A percentile compares a stretch with the other conserved stretches of the same genome.
These are phyloP conservation scores for Himantopus leucocephalus DNA, from an alignment of 2,113 vertebrate genomes.

Conservation along the genomic window DNA sequence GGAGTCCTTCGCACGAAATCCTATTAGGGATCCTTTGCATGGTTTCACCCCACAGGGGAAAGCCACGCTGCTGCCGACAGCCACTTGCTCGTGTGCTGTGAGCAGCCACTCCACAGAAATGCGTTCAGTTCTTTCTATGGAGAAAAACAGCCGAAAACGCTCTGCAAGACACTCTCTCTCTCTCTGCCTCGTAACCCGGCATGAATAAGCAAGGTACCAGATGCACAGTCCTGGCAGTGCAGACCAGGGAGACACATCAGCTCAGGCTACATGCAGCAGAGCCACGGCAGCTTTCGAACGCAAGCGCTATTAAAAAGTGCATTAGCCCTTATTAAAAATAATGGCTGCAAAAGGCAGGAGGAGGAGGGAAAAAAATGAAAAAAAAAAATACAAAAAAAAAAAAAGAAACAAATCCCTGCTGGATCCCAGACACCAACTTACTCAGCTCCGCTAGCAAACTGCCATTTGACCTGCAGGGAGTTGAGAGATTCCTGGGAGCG, in stretches of 20 bases:
- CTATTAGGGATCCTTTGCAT: neutral
- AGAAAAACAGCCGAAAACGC: neutral
- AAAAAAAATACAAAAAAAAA: too few relatives aligned
- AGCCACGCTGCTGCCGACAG: neutral
- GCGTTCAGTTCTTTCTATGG: neutral
- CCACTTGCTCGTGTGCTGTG: accelerated
- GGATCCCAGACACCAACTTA: neutral
- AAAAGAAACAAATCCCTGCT: neutral
- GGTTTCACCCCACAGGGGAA: neutral
- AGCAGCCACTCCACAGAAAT: neutral
- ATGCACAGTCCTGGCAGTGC: neutral
- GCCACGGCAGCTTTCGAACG: neutral
- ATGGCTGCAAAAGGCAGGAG: neutral
- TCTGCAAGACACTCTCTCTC: neutral
- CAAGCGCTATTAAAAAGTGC: neutral
- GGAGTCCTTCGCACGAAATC: neutral
- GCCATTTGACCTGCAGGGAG: conserved; percentile 1
- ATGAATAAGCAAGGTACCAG: conserved; percentile 35
- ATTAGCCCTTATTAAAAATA: neutral
- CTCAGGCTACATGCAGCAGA: neutral
- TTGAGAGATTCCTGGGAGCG: neutral
- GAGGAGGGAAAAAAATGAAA: accelerated
- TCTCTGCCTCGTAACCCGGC: neutral
- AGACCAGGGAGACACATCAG: neutral
- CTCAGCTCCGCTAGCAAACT: neutral